Evolutionary conservation across 2,113 vertebrate species (phyloP), one percentile per base, ranked within the genome.

Genomic region (Argyrosomus japonicus): DNA sequence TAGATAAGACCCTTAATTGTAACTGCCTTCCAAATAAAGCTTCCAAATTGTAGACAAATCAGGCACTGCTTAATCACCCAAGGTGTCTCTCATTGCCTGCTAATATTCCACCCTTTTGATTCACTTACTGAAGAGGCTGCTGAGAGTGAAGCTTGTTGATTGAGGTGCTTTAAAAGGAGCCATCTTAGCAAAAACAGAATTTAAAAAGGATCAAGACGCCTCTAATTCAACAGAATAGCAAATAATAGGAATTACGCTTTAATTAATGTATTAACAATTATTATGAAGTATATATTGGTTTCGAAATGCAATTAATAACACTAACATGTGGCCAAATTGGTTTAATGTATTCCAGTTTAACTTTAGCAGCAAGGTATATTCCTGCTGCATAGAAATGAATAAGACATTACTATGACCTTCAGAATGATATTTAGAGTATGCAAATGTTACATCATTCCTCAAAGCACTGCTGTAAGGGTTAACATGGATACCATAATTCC

Each of bases 1-100:
- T 88, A 61, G 23, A 68, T 12, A 81, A 83, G 40, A 48, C 6
- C 29, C 50, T 25, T 92, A 86, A 89, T 89, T 87, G 69, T 68
- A 70, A 76, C 71, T 67, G 19, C 54, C 29, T 88, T 62, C 43
- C 62, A 18, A 78, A 88, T 73, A 79, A 88, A 71, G 74, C 23
- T n/a, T 69, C 57, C 29, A 68, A 75, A 90, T 82, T 76, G 72
- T 83, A 70, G 53, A 78, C 85, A 89, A 92, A 94, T 93, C 92
- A 87, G 72, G 47, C 11, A 43, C 21, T 1, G 48, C 48, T 88
- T 90, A 92, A 93, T 93, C 88, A 88, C 63, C 69, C 62, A 69
- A 86, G 87, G 80, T 89, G 86, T 86, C 72, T 91, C 60, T 85
- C 47, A 17, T 77, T 79, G 45, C 23, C 63, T 36, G 25, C 69